These are phyloP conservation scores for Choristoneura rosaceana DNA, from an alignment of 2,888 invertebrate genomes.

Conservation along the genomic window DNA sequence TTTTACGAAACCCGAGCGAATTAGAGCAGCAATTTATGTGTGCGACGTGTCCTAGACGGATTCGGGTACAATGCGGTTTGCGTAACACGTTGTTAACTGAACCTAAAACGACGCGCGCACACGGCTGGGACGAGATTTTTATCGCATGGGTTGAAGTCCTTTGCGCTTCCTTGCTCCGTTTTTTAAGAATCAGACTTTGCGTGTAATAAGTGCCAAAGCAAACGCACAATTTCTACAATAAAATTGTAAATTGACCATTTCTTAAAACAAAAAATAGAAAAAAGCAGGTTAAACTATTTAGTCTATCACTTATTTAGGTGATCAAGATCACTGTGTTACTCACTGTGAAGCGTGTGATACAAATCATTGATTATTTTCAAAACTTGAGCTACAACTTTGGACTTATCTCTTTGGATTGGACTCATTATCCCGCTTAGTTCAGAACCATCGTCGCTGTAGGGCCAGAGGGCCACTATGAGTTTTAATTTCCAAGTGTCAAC, in stretches of 20 bases:
- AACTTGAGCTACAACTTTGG: no score
- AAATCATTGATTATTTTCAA: no score
- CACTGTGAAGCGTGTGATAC: no score
- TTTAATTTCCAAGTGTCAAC: constrained; percentile 14
- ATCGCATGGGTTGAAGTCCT: constrained; percentile 21
- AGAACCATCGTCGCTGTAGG: constrained; percentile 4
- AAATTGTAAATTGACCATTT: no score
- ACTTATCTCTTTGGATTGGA: no score
- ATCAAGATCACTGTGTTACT: no score
- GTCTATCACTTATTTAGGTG: no score
- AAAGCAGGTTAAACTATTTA: no score
- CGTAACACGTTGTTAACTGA: constrained; percentile 49
- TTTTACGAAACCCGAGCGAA: constrained; percentile 79
- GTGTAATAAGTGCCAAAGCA: neutral
- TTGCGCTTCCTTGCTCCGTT: constrained; percentile 9
- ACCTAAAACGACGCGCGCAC: constrained; percentile 32
- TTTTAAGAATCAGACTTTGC: constrained; percentile 2
- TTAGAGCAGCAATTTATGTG: constrained; percentile 81
- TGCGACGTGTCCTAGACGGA: constrained; percentile 74
- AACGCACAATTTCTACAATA: neutral
- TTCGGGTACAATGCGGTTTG: constrained; percentile 60
- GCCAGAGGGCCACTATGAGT: neutral
- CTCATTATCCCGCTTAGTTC: no score
- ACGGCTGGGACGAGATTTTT: constrained; percentile 24
- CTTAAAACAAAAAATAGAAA: no score